Percentiles rank a stretch among this genome's conserved stretches.
Conservation (phyloP, 2,888 invertebrate genomes). For the Crepidodera aurea region DNA sequence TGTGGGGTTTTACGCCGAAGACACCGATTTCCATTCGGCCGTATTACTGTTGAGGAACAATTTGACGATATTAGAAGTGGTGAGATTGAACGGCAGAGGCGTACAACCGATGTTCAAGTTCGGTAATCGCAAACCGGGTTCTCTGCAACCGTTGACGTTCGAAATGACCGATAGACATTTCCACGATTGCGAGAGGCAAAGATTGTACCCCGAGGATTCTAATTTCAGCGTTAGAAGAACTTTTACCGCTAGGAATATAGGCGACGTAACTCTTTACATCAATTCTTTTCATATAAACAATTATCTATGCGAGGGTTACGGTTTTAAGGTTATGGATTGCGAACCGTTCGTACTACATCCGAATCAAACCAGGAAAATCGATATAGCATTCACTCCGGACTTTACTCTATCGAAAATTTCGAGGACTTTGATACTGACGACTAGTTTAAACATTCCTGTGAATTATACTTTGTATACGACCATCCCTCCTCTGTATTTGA, state of each 20-base stretch:
- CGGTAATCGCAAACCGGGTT: conserved; percentile 85
- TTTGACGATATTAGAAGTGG: conserved; percentile 87
- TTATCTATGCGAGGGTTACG: conserved; percentile 77
- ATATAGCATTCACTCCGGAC: conserved; percentile 89
- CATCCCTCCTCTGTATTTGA: conserved; percentile 69
- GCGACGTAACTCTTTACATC: conserved; percentile 84
- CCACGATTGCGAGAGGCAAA: conserved; percentile 64
- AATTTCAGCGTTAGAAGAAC: conserved; percentile 80
- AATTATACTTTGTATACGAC: conserved; percentile 76
- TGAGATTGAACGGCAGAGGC: conserved; percentile 84
- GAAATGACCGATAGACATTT: conserved; percentile 73
- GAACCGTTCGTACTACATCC: conserved; percentile 74
- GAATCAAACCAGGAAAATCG: conserved; percentile 78
- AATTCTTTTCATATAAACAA: conserved; percentile 73
- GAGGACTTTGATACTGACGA: conserved; percentile 68
- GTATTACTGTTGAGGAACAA: conserved; percentile 82
- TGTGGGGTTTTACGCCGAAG: conserved; percentile 63
- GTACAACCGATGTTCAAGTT: conserved; percentile 88
- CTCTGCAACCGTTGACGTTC: conserved; percentile 77
- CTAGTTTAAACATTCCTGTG: conserved; percentile 68
- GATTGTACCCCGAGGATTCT: conserved; percentile 60
- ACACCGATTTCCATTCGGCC: conserved; percentile 61
- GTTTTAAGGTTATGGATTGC: conserved; percentile 80
- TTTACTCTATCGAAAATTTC: conserved; percentile 81
- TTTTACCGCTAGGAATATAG: conserved; percentile 89